These are phyloP conservation scores for Capra hircus DNA, from an alignment of 2,113 vertebrate species.

Conservation along the genomic window DNA sequence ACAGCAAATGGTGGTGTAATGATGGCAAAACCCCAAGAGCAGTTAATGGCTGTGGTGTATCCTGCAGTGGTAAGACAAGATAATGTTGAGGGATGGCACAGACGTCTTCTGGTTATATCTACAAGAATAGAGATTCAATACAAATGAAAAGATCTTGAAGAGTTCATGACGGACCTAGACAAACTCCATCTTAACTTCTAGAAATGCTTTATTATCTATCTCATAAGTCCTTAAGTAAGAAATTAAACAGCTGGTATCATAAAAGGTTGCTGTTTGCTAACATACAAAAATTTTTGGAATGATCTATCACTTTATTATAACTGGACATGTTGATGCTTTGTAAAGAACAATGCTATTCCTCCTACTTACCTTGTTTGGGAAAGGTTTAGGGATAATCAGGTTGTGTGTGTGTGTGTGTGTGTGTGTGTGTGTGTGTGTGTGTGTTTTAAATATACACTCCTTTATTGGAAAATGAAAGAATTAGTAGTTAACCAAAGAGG, in stretches of 20 bases:
- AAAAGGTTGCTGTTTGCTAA: background rate
- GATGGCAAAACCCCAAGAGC: conserved; percentile 42
- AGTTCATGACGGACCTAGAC: background rate
- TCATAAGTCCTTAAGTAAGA: background rate
- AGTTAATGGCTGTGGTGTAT: background rate
- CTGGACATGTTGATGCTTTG: background rate
- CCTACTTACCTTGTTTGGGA: background rate
- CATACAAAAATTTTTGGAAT: background rate
- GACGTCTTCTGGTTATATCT: background rate
- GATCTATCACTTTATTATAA: background rate
- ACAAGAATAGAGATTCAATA: background rate
- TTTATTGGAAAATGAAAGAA: background rate
- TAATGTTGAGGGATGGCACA: fast-evolving
- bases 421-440: background rate
- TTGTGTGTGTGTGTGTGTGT: background rate
- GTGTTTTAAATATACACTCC: background rate
- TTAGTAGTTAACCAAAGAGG: background rate
- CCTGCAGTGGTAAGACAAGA: conserved; percentile 53
- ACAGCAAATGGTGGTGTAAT: conserved; percentile 78
- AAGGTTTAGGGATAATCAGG: background rate
- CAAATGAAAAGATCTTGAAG: background rate
- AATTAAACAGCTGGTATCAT: background rate
- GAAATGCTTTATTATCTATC: background rate
- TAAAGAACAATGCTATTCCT: background rate
- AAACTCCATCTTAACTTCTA: background rate